phyloP scores from a whole-genome alignment of 1,140 invertebrate genomes.

The Papilio xuthus region DNA sequence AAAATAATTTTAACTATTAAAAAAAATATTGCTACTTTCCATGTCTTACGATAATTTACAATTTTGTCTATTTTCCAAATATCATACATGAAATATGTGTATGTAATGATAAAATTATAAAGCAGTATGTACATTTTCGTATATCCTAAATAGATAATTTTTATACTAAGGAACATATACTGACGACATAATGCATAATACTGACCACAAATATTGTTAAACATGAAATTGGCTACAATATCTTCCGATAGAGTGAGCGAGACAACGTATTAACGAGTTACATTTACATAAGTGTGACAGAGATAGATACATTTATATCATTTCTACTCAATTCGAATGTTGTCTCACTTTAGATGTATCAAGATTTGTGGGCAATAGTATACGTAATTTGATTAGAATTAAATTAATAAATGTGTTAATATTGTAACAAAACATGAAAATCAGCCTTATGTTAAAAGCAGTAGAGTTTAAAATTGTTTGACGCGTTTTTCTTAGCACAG shows the following conservation, averaged over 20 bases:
- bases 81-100: neutral
- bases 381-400: neutral
- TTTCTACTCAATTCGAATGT: neutral
- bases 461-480: neutral
- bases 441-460: constrained; percentile 35
- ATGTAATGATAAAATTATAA: constrained; percentile 32
- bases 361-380: neutral
- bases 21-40: constrained; percentile 49
- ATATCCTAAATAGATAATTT: neutral
- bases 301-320: neutral
- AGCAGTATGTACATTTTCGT: constrained; percentile 1
- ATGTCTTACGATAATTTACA: constrained; percentile 27
- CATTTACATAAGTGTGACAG: neutral
- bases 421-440: constrained; percentile 19
- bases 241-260: neutral
- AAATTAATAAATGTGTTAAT: neutral
- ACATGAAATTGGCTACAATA: neutral
- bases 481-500: neutral
- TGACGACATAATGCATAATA: neutral
- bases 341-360: neutral
- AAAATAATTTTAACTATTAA: constrained; percentile 46
- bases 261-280: neutral
- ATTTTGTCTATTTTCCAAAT: constrained; percentile 29
- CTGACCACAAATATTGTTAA: constrained; percentile 3
- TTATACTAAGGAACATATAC: neutral